These are phyloP conservation scores for Palythoa grandiflora DNA, from an alignment of 92 coral and sea anemone species.

Conservation along the genomic window DNA sequence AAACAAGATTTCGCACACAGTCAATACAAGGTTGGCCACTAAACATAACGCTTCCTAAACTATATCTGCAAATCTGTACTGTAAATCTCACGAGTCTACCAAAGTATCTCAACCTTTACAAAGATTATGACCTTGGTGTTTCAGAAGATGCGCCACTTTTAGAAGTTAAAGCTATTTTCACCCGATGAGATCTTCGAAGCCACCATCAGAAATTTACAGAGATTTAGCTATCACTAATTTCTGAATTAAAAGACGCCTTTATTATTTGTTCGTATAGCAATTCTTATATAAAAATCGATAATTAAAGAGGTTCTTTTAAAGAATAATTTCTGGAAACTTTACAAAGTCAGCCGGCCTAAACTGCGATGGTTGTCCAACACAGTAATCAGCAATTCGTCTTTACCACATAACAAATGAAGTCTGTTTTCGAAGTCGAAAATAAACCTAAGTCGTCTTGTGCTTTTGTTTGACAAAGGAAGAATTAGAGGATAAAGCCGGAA, in stretches of 20 bases:
- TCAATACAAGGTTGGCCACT: neutral
- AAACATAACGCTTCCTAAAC: neutral
- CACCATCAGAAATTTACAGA: neutral
- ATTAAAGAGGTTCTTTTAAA: neutral
- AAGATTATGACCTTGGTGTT: too few species aligned
- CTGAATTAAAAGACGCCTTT: neutral
- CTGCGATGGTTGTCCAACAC: neutral
- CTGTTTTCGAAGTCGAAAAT: neutral
- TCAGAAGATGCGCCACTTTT: neutral
- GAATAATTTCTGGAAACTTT: neutral
- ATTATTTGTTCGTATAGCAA: neutral
- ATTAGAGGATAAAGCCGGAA: conserved; percentile 8
- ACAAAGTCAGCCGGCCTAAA: neutral
- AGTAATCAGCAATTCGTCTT: neutral
- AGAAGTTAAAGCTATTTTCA: neutral
- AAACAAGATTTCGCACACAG: neutral
- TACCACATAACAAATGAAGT: neutral
- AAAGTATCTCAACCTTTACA: neutral
- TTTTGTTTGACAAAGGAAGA: conserved; percentile 21
- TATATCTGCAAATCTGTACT: conserved; percentile 4
- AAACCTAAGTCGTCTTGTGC: neutral
- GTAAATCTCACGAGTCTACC: neutral
- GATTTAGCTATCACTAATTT: neutral
- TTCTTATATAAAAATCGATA: neutral
- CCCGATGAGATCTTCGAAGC: neutral